phyloP scores from a whole-genome alignment of 2,888 invertebrate genomes.

The Dicranocentrus wangi region DNA sequence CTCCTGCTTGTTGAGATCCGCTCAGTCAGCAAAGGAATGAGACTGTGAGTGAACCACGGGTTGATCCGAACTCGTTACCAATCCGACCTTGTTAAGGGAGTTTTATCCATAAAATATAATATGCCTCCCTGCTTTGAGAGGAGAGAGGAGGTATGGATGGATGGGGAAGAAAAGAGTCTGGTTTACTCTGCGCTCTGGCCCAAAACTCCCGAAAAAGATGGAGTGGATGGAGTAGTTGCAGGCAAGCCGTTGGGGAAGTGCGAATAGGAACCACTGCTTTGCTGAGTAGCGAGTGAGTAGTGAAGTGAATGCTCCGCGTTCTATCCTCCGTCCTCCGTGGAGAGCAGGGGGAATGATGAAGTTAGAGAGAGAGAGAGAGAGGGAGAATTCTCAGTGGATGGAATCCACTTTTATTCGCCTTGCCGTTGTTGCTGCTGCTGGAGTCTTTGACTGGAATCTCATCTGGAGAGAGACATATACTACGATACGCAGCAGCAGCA shows the following conservation, averaged over 20 bases:
- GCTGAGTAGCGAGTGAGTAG: no score
- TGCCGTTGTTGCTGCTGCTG: slow-evolving; percentile 26
- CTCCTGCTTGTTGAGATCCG: slow-evolving; percentile 44
- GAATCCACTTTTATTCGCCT: slow-evolving; percentile 36
- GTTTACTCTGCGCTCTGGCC: slow-evolving; percentile 14
- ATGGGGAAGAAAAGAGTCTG: slow-evolving; percentile 19
- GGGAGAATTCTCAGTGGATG: slow-evolving; percentile 56
- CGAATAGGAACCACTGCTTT: slow-evolving; percentile 22
- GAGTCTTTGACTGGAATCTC: slow-evolving; percentile 25
- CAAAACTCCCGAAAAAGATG: slow-evolving; percentile 29
- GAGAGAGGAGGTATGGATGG: slow-evolving; percentile 5
- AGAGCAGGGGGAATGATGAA: slow-evolving; percentile 49
- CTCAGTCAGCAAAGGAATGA: slow-evolving; percentile 58
- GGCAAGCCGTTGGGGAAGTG: slow-evolving; percentile 44
- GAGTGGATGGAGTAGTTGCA: neutral
- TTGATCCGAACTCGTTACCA: slow-evolving; percentile 49
- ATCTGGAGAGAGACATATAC: slow-evolving; percentile 31
- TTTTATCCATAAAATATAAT: slow-evolving; percentile 42
- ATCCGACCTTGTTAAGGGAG: slow-evolving; percentile 40
- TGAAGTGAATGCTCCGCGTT: no score
- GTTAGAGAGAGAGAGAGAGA: slow-evolving; percentile 55
- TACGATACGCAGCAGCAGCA: slow-evolving; percentile 35
- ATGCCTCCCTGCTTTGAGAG: neutral
- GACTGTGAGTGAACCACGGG: slow-evolving; percentile 43
- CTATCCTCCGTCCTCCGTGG: slow-evolving; percentile 4